Percentiles rank a stretch among this genome's conserved stretches.
Conservation (phyloP, 2,113 vertebrate species). For the Myocastor coypus region DNA sequence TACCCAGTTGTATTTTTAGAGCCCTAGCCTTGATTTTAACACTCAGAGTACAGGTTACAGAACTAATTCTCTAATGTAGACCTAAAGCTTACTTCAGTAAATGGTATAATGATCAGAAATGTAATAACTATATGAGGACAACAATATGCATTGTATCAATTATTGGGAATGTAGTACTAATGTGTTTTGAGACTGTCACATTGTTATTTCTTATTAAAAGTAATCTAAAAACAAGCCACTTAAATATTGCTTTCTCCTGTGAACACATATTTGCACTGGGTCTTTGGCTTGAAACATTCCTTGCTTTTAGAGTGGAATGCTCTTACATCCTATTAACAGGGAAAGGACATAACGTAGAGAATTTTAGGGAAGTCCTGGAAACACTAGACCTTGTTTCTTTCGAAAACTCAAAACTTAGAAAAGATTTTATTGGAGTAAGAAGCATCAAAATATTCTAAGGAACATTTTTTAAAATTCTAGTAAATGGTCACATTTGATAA, state of each 20-base stretch:
- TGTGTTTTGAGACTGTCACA: too few relatives aligned
- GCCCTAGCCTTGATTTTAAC: background rate
- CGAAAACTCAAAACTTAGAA: conserved; percentile 31
- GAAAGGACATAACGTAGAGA: background rate
- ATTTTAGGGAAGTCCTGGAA: background rate
- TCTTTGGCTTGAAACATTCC: conserved; percentile 13
- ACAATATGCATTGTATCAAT: too few relatives aligned
- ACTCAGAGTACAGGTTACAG: background rate
- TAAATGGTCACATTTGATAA: background rate
- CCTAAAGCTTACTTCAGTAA: background rate
- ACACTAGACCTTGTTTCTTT: conserved; percentile 46
- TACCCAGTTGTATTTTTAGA: background rate
- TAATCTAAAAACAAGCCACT: background rate
- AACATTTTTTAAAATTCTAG: conserved; percentile 14
- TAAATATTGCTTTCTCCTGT: background rate
- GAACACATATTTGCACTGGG: background rate
- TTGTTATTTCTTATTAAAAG: too few relatives aligned
- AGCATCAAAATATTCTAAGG: background rate
- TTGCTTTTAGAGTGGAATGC: background rate
- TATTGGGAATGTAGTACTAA: too few relatives aligned
- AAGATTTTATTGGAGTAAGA: background rate
- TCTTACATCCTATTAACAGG: background rate
- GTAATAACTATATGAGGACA: background rate
- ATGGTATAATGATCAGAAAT: background rate
- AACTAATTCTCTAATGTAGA: background rate